phyloP scores from a whole-genome alignment of 2,113 vertebrate genomes.

The Pelecanus crispus region DNA sequence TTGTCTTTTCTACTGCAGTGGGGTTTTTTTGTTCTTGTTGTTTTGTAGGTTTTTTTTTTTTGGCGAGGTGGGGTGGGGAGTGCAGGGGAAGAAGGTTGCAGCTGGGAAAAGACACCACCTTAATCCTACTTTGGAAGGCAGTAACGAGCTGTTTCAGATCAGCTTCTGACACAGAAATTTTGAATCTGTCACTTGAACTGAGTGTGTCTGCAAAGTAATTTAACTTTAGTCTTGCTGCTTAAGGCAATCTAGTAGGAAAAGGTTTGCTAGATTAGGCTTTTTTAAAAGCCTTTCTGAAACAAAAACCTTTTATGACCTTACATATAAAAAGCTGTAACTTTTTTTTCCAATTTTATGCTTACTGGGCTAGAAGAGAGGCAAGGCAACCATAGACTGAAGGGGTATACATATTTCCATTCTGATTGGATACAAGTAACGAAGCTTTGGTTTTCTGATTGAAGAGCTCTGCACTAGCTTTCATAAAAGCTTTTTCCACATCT shows the following conservation, averaged over 20 bases:
- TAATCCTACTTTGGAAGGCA: background rate
- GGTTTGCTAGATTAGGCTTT: background rate
- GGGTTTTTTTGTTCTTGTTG: background rate
- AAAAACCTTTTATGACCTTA: background rate
- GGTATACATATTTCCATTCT: slow-evolving; percentile 99
- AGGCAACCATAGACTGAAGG: slow-evolving; percentile 97
- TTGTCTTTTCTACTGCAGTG: background rate
- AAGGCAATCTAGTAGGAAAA: background rate
- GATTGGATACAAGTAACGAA: slow-evolving; percentile 90
- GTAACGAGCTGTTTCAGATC: background rate
- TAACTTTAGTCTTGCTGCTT: background rate
- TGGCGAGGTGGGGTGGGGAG: too few species aligned
- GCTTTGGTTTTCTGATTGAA: slow-evolving; percentile 92
- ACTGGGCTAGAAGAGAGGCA: slow-evolving; percentile 91
- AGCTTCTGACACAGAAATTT: background rate
- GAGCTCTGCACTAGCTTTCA: slow-evolving; percentile 91
- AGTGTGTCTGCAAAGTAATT: fast-evolving
- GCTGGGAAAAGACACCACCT: background rate
- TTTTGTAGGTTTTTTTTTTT: too few species aligned
- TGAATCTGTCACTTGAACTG: background rate
- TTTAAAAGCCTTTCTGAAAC: background rate
- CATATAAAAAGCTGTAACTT: background rate
- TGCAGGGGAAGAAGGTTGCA: background rate
- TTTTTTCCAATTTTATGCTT: slow-evolving; percentile 52
- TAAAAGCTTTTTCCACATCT: slow-evolving; percentile 96